phyloP scores from a whole-genome alignment of 2,888 invertebrate species.

The Mesoligia furuncula region DNA sequence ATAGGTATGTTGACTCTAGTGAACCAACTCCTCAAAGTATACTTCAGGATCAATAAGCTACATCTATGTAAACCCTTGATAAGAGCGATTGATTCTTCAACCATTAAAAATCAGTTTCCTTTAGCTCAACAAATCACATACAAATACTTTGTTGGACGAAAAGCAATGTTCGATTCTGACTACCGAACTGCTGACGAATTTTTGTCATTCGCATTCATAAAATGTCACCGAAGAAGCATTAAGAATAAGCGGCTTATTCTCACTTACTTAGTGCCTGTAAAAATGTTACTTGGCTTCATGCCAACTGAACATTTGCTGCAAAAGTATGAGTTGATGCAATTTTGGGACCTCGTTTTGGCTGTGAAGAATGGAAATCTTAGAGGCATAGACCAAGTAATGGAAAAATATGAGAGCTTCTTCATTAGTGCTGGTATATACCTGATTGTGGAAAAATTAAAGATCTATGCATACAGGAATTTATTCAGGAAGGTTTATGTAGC shows the following conservation, averaged over 20 bases:
- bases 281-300: conserved; percentile 99
- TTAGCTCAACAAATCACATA: conserved; percentile 98
- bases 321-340: conserved; percentile 97
- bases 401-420: conserved; percentile 97
- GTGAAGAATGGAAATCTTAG: conserved; percentile 97
- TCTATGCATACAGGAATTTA: conserved; percentile 98
- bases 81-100: conserved; percentile 98
- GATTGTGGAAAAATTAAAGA: conserved; percentile 98
- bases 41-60: conserved; percentile 97
- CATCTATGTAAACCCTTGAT: conserved; percentile 98
- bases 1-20: conserved; percentile 99
- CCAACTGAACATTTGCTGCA: conserved; percentile 95
- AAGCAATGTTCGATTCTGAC: conserved; percentile 99
- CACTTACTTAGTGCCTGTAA: conserved; percentile 98
- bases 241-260: conserved; percentile 98
- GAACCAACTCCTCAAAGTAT: conserved; percentile 98
- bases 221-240: conserved; percentile 94
- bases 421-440: conserved; percentile 99
- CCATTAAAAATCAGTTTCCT: conserved; percentile 96
- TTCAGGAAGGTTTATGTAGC: conserved; percentile 97
- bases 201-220: conserved; percentile 97
- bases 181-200: conserved; percentile 98
- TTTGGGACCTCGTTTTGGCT: conserved; percentile 96
- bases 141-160: conserved; percentile 98
- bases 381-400: conserved; percentile 95